These are phyloP conservation scores for Seladonia tumulorum DNA, from an alignment of 2,888 invertebrate species.

Conservation along the genomic window DNA sequence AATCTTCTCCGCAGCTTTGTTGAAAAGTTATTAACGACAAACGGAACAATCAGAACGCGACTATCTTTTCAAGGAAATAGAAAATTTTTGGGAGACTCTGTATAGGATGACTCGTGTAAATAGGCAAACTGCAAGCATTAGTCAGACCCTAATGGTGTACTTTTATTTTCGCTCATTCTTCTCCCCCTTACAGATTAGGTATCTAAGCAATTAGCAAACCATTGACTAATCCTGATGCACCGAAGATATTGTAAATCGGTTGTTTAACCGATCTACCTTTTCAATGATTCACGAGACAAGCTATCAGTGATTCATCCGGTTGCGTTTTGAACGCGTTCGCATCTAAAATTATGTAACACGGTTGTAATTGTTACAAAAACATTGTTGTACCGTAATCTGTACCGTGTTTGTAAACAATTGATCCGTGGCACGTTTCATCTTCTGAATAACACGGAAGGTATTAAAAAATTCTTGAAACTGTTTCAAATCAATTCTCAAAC, in stretches of 20 bases:
- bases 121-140: background rate
- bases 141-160: background rate
- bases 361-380: background rate
- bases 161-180: background rate
- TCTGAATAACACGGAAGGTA: too few species aligned
- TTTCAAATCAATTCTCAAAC: background rate
- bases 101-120: background rate
- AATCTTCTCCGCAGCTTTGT: too few species aligned
- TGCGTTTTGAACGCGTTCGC: background rate
- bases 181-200: background rate
- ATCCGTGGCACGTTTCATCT: too few species aligned
- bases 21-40: too few species aligned
- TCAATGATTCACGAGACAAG: background rate
- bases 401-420: too few species aligned
- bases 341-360: background rate
- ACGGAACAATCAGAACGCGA: too few species aligned
- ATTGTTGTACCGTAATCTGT: background rate
- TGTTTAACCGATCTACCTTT: background rate
- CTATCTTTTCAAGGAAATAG: too few species aligned
- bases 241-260: background rate
- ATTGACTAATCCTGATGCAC: background rate
- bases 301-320: background rate
- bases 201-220: background rate
- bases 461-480: too few species aligned
- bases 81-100: too few species aligned